Evolutionary conservation across 2,888 invertebrate genomes (phyloP), one percentile per base, ranked within the genome.

Genomic region (Mesorhabditis sp.): DNA sequence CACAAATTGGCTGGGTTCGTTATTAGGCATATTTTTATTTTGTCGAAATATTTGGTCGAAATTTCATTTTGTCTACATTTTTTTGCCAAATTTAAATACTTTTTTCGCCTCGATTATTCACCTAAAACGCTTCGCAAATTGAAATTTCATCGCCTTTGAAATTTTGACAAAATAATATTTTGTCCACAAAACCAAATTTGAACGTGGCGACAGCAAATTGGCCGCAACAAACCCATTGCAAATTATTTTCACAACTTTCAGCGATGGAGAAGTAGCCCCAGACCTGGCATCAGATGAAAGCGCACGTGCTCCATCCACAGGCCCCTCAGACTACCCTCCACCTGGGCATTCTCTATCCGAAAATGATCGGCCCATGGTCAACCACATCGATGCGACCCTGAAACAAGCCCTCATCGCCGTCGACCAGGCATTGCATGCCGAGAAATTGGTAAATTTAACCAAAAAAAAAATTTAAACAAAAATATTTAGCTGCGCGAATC

Each of bases 371-470:
- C 58, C 58, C 10, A 50, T 50, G 58, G 58, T 50, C 7, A 10
- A n/a, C 7, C 58, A 50, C n/a, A n/a, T 50, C 10, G 58, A 50
- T n/a, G 58, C 58, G 58, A n/a, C 58, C 10, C 58, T 50, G 58
- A 50, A 50, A 50, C 58, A 50, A 50, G 58, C 58, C 10, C n/a
- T 50, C 10, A 50, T 50, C 58, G 58, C 58, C n/a, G 58, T 50
- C n/a, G 58, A 50, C n/a, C 58, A 50, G n/a, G 58, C 58, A 50
- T 50, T 50, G n/a, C 58, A 50, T n/a, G 58, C 58, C n/a, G 58
- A 50, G 58, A 50, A 50, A n/a, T n/a, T 50, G 58, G 58, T 50
- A n/a, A 50, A n/a, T 50, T 10, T 50, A n/a, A 13, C 28, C 1
- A 28, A 28, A 28, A 2, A 28, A 28, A 28, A 28, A 28, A 28